phyloP scores from a whole-genome alignment of 92 coral and sea anemone species.

The Pocillopora meandrina region DNA sequence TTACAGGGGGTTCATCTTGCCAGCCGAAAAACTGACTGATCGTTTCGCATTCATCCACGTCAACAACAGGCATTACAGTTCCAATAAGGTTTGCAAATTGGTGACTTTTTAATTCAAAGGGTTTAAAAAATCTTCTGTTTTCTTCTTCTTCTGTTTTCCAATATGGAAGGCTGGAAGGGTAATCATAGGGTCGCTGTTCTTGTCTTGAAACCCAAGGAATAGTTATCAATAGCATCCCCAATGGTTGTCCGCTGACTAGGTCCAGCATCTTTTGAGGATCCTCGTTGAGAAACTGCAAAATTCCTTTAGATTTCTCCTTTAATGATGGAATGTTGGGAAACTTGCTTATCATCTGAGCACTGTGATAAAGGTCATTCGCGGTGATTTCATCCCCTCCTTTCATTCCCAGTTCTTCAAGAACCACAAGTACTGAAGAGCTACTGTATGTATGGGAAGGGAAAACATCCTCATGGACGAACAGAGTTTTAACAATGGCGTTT shows the following conservation, averaged over 20 bases:
- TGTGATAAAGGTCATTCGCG: conserved; percentile 26
- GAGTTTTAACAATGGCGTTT: not conserved
- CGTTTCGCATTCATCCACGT: not conserved
- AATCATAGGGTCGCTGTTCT: conserved; percentile 15
- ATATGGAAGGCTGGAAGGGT: conserved; percentile 35
- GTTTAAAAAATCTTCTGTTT: conserved; percentile 30
- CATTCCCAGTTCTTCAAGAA: conserved; percentile 51
- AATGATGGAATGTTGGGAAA: not conserved
- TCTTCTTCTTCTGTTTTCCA: not conserved
- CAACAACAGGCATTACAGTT: conserved; percentile 45
- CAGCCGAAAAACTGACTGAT: conserved; percentile 51
- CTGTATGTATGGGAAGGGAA: conserved; percentile 47
- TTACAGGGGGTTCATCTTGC: conserved; percentile 33
- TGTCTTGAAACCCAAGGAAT: conserved; percentile 48
- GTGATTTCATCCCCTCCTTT: conserved; percentile 24
- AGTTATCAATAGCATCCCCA: not conserved
- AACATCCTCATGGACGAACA: conserved; percentile 47
- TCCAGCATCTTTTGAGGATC: not conserved
- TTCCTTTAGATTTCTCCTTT: conserved; percentile 33
- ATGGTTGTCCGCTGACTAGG: not conserved
- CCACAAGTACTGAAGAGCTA: conserved; percentile 25
- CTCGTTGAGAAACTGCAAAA: conserved; percentile 18
- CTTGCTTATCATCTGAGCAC: conserved; percentile 17
- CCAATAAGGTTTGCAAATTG: conserved; percentile 45
- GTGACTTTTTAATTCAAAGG: conserved; percentile 35